Conservation (phyloP, 2,888 invertebrate species). For the Dorcus hopei region DNA sequence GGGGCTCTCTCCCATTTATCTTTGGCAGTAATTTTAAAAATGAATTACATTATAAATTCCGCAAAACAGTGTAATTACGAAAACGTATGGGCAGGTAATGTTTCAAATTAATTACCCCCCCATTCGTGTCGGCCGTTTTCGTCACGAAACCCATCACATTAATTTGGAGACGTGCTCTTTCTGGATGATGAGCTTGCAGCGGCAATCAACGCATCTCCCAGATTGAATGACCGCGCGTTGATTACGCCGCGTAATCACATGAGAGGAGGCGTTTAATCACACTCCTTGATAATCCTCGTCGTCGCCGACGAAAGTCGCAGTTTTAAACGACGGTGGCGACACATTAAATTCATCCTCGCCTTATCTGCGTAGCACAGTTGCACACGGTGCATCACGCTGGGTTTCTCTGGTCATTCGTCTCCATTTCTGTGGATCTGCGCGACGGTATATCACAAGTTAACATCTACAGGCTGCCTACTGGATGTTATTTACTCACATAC, state of each 20-base stretch:
- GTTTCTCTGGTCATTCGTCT: conserved; percentile 17
- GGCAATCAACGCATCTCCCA: conserved; percentile 9
- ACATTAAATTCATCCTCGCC: conserved; percentile 5
- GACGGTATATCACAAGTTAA: conserved; percentile 10
- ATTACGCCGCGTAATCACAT: conserved; percentile 10
- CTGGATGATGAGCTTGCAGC: conserved; percentile 4
- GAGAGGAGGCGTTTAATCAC: conserved; percentile 11
- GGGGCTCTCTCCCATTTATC: too few species aligned
- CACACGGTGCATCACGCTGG: not conserved
- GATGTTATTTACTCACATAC: not conserved
- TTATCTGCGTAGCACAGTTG: conserved; percentile 18
- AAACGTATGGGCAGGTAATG: too few species aligned
- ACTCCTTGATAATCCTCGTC: conserved; percentile 16
- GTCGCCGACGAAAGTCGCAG: conserved; percentile 8
- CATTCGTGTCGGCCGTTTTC: too few species aligned
- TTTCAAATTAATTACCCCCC: too few species aligned
- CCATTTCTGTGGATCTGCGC: conserved; percentile 17
- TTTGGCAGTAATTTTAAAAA: too few species aligned
- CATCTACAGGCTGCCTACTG: conserved; percentile 5
- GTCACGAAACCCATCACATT: too few species aligned
- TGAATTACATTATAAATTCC: too few species aligned
- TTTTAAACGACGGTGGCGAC: conserved; percentile 1
- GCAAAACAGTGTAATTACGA: too few species aligned
- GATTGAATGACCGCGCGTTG: conserved; percentile 1
- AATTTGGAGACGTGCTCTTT: not conserved